Percentiles rank a stretch among this genome's conserved stretches.
Evolutionary conservation across 2,797 vertebrate species (phyloP).

Genomic region (Euphonia xanthogaster): DNA sequence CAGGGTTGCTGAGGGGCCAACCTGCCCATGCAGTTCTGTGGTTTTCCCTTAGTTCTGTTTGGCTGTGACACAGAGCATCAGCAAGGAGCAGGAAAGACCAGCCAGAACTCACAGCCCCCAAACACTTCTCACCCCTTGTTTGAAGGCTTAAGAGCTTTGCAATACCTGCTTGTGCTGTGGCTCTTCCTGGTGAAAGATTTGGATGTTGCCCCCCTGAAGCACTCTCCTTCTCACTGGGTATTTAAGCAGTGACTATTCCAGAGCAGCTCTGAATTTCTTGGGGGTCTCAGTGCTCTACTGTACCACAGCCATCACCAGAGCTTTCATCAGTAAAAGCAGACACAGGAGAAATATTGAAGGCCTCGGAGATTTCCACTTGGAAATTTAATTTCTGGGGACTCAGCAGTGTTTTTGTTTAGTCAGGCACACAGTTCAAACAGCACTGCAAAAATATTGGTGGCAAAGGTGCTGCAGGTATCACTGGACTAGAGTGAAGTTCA

Average conservation of each 20-base stretch:
- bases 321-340: background rate
- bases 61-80: background rate
- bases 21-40: background rate
- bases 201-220: fast-evolving
- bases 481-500: background rate
- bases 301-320: background rate
- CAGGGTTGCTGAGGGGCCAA: background rate
- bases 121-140: background rate
- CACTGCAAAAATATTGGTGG: background rate
- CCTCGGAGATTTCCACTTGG: background rate
- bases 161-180: background rate
- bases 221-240: background rate
- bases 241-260: background rate
- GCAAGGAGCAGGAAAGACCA: background rate
- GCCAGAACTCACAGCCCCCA: background rate
- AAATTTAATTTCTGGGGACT: background rate
- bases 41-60: background rate
- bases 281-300: fast-evolving
- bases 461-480: background rate
- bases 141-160: background rate
- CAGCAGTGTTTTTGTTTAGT: background rate
- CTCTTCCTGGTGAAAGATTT: background rate
- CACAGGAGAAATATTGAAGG: background rate
- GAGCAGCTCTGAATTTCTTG: background rate
- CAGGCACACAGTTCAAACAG: background rate